Percentiles rank a stretch among this genome's conserved stretches.
Conservation (phyloP, 2,888 invertebrate genomes). For the Ectemnius continuus region DNA sequence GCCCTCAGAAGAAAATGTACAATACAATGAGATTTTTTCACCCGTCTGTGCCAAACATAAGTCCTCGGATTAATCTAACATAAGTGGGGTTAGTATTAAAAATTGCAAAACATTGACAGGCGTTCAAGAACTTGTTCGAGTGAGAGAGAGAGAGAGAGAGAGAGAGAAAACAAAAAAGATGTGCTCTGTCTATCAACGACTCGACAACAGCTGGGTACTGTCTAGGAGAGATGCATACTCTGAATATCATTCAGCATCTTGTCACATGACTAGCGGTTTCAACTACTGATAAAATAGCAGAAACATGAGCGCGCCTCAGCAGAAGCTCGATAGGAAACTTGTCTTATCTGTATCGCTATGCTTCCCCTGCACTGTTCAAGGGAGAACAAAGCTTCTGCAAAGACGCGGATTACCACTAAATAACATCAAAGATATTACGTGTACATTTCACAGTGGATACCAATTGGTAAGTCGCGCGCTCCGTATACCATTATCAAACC, state of each 20-base stretch:
- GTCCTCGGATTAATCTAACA: conserved; percentile 53
- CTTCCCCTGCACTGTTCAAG: conserved; percentile 2
- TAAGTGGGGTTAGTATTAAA: conserved; percentile 69
- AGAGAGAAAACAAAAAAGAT: conserved; percentile 63
- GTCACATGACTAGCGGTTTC: conserved; percentile 59
- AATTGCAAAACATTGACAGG: conserved; percentile 72
- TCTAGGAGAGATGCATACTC: conserved; percentile 75
- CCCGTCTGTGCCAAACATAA: conserved; percentile 72
- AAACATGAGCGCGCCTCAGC: conserved; percentile 65
- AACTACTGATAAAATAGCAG: conserved; percentile 65
- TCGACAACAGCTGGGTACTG: conserved; percentile 76
- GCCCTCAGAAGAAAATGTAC: too few relatives aligned
- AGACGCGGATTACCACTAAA: conserved; percentile 62
- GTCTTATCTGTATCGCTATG: neutral
- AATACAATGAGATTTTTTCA: conserved; percentile 31
- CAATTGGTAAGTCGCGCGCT: conserved; percentile 12
- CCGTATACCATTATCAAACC: too few relatives aligned
- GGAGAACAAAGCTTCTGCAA: conserved; percentile 58
- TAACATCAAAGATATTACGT: conserved; percentile 64
- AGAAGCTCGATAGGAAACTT: conserved; percentile 58
- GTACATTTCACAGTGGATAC: conserved; percentile 62
- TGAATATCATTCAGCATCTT: conserved; percentile 68
- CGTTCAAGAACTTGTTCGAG: conserved; percentile 57
- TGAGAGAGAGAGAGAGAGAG: conserved; percentile 46
- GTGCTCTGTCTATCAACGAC: conserved; percentile 78